Conservation (phyloP, 2,113 vertebrate species). For the Pantherophis guttatus region DNA sequence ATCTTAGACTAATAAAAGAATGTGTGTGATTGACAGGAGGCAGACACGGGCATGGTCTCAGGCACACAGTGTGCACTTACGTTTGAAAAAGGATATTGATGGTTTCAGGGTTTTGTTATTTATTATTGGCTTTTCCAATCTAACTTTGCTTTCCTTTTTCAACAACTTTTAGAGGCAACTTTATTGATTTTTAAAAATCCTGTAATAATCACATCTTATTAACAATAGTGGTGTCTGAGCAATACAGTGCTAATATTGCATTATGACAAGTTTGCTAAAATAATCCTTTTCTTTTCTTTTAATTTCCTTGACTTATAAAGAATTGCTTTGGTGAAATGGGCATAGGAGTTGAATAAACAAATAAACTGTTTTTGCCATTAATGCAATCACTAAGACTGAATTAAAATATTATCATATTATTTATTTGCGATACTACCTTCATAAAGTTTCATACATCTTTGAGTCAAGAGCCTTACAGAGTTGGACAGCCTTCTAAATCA, state of each 20-base stretch:
- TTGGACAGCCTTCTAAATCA: background rate
- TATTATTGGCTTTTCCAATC: conserved; percentile 36
- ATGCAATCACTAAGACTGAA: background rate
- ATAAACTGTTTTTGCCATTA: conserved; percentile 4
- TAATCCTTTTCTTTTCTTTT: background rate
- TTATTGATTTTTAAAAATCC: conserved; percentile 5
- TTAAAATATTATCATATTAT: conserved; percentile 33
- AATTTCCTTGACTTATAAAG: background rate
- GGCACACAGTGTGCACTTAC: conserved; percentile 31
- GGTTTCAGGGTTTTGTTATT: conserved; percentile 46
- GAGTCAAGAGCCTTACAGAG: background rate
- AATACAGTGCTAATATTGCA: background rate
- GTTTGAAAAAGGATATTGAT: conserved; percentile 49
- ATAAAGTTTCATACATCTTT: background rate
- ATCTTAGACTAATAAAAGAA: conserved; percentile 69
- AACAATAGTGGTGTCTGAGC: background rate
- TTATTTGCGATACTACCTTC: background rate
- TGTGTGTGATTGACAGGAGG: conserved; percentile 61
- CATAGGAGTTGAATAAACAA: background rate
- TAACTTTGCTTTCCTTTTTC: conserved; percentile 20
- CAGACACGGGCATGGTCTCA: conserved; percentile 42
- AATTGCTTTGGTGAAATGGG: background rate
- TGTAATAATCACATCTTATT: conserved; percentile 1
- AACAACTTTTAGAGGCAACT: conserved; percentile 19
- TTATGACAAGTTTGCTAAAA: background rate